Evolutionary conservation across 1,140 invertebrate genomes (phyloP).

Genomic region (Diachasmimorpha longicaudata): DNA sequence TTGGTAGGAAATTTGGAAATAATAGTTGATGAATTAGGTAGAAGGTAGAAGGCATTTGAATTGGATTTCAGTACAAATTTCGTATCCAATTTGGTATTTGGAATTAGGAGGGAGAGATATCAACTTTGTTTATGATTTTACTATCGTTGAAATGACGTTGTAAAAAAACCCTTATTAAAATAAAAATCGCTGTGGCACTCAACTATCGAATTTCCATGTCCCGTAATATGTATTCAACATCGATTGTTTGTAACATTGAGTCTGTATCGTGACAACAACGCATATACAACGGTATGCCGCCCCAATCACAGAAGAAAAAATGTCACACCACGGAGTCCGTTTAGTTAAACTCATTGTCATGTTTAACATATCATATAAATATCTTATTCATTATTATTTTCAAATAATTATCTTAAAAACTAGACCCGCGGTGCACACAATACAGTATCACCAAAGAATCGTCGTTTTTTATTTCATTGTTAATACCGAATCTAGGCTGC

Average conservation of each 20-base stretch:
- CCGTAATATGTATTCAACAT: background rate
- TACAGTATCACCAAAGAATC: background rate
- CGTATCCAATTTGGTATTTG: background rate
- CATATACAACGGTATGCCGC: constrained; percentile 65
- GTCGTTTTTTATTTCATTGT: background rate
- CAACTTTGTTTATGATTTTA: background rate
- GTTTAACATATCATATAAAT: constrained; percentile 17
- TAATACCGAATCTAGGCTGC: background rate
- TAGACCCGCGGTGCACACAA: constrained; percentile 4
- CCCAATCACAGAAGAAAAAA: constrained; percentile 76
- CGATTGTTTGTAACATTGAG: constrained; percentile 10
- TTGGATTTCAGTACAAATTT: background rate
- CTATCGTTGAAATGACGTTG: background rate
- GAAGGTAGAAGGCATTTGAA: background rate
- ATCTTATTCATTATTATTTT: constrained; percentile 41
- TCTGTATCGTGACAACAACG: constrained; percentile 41
- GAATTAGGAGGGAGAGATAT: background rate
- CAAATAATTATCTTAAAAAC: constrained; percentile 17
- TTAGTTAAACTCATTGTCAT: constrained; percentile 37
- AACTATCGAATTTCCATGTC: constrained; percentile 7
- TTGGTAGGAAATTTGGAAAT: background rate
- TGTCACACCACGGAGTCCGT: constrained; percentile 66
- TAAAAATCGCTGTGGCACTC: constrained; percentile 19
- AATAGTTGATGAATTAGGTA: background rate
- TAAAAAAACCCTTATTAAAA: background rate